Evolutionary conservation across 35 echinoderm and acorn worm species (phyloP).

Genomic region (Heliocidaris erythrogramma): DNA sequence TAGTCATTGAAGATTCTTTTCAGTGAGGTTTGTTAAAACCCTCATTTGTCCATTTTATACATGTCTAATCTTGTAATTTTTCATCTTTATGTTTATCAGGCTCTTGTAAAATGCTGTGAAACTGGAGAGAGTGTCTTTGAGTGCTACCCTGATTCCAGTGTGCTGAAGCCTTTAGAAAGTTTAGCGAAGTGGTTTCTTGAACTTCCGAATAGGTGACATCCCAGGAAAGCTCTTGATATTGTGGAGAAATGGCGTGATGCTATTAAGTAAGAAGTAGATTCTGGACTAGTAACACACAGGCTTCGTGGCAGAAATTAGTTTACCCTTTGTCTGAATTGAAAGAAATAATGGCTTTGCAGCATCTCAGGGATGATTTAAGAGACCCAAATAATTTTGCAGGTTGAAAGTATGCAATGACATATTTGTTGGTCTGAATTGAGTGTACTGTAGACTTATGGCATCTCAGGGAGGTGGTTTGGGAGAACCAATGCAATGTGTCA

Average conservation of each 20-base stretch:
- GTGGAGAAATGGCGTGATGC: neutral
- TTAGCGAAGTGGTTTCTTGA: neutral
- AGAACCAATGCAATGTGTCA: too few species aligned
- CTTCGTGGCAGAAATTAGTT: too few species aligned
- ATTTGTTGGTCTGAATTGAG: too few species aligned
- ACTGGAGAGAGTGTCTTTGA: constrained; percentile 52
- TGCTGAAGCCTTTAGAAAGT: constrained; percentile 31
- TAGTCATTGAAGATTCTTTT: neutral
- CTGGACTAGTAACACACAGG: too few species aligned
- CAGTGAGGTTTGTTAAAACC: neutral
- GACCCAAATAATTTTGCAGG: too few species aligned
- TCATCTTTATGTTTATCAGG: constrained; percentile 24
- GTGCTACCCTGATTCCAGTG: constrained; percentile 53
- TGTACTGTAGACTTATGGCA: too few species aligned
- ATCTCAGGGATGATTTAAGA: too few species aligned
- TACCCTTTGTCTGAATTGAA: too few species aligned
- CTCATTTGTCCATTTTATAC: neutral
- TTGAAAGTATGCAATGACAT: too few species aligned
- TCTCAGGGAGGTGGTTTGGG: too few species aligned
- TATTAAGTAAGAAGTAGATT: too few species aligned
- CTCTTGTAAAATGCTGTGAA: constrained; percentile 59
- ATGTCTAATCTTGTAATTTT: neutral
- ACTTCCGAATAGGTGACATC: neutral
- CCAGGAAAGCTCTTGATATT: neutral
- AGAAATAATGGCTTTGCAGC: too few species aligned